Percentiles rank a stretch among this genome's conserved stretches.
These are phyloP conservation scores for Planiliza haematocheilus DNA, from an alignment of 2,113 vertebrate genomes.

Conservation along the genomic window DNA sequence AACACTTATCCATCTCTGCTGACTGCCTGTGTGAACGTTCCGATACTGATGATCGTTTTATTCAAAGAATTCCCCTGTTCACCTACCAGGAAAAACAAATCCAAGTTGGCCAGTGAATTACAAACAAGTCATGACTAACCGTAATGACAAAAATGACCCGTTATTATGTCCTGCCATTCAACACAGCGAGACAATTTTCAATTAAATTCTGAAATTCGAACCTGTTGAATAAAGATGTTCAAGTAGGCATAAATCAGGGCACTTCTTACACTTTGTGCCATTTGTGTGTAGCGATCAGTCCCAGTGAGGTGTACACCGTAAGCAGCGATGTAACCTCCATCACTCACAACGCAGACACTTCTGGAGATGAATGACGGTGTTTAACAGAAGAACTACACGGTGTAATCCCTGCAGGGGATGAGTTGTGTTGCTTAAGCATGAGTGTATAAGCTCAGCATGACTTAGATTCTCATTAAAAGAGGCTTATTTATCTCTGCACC, in stretches of 20 bases:
- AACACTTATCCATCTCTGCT: slow-evolving; percentile 3
- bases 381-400: slow-evolving; percentile 58
- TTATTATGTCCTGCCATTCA: not conserved
- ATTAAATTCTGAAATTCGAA: slow-evolving; percentile 1
- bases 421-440: slow-evolving; percentile 59
- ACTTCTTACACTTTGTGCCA: not conserved
- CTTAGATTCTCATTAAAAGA: slow-evolving; percentile 78
- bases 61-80: slow-evolving; percentile 7
- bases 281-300: not conserved
- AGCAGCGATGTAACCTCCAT: slow-evolving; percentile 2
- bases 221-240: not conserved
- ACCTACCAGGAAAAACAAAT: slow-evolving; percentile 5
- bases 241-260: not conserved
- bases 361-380: slow-evolving; percentile 52
- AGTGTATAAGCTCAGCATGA: slow-evolving; percentile 67
- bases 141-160: too few relatives aligned
- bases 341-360: slow-evolving; percentile 24
- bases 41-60: slow-evolving; percentile 14
- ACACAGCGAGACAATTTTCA: not conserved
- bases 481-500: slow-evolving; percentile 77
- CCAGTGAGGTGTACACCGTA: not conserved
- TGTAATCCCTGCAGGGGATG: slow-evolving; percentile 70
- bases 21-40: slow-evolving; percentile 11
- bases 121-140: not conserved
- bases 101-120: not conserved